Evolutionary conservation across 2,888 invertebrate species (phyloP).

Genomic region (Lasioglossum villosulum): DNA sequence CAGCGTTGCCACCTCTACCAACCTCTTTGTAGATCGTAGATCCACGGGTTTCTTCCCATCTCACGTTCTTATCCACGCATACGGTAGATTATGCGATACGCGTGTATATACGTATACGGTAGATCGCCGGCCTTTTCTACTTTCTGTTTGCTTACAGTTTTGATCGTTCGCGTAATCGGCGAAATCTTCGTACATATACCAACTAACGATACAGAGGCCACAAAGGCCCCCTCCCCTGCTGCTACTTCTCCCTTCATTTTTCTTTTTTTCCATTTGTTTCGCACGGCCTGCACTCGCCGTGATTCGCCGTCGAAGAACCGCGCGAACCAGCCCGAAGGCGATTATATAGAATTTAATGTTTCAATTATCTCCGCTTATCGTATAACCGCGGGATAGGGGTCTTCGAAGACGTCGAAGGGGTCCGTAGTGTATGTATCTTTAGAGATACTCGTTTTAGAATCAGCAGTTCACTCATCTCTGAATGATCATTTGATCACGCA

Average conservation of each 20-base stretch:
- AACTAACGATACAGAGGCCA: neutral
- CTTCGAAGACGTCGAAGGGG: conserved; percentile 45
- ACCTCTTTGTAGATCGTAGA: neutral
- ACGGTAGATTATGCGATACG: too few relatives aligned
- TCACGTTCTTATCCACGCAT: too few relatives aligned
- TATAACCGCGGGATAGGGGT: conserved; percentile 28
- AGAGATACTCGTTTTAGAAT: too few relatives aligned
- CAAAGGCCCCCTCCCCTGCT: neutral
- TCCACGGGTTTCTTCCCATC: too few relatives aligned
- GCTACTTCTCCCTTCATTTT: neutral
- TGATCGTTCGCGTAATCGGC: neutral
- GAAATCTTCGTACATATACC: too few relatives aligned
- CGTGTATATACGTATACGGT: too few relatives aligned
- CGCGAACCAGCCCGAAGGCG: neutral
- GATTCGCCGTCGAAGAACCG: neutral
- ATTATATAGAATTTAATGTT: neutral
- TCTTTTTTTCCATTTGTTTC: neutral
- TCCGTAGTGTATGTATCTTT: too few relatives aligned
- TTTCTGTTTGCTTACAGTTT: neutral
- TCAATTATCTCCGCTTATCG: conserved; percentile 33
- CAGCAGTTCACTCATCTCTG: too few relatives aligned
- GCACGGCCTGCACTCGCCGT: neutral
- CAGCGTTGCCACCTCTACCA: conserved; percentile 6
- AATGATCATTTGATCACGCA: neutral
- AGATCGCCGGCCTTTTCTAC: neutral